phyloP scores from a whole-genome alignment of 2,888 invertebrate genomes.

The Embidobia sp. region DNA sequence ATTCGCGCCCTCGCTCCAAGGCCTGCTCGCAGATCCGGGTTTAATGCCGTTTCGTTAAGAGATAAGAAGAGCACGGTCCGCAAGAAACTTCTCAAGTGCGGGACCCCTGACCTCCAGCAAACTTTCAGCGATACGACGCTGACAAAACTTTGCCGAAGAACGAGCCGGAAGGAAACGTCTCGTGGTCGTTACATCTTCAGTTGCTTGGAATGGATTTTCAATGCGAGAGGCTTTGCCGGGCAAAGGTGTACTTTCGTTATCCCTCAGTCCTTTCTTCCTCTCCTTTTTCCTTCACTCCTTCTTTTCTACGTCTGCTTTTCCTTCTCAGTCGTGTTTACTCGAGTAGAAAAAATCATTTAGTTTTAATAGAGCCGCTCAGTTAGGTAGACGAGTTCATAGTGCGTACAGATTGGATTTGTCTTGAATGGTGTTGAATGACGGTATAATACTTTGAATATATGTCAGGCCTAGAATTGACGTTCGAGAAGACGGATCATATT shows the following conservation, averaged over 20 bases:
- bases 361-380: too few relatives aligned
- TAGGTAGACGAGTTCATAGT: too few relatives aligned
- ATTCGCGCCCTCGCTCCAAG: slow-evolving; percentile 60
- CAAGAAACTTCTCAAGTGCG: slow-evolving; percentile 64
- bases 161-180: slow-evolving; percentile 63
- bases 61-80: slow-evolving; percentile 65
- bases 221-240: slow-evolving; percentile 52
- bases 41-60: slow-evolving; percentile 65
- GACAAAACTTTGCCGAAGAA: slow-evolving; percentile 55
- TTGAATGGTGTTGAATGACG: too few relatives aligned
- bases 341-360: too few relatives aligned
- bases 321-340: background rate
- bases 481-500: too few relatives aligned
- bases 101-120: slow-evolving; percentile 62
- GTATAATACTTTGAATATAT: too few relatives aligned
- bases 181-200: slow-evolving; percentile 62
- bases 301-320: background rate
- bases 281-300: background rate
- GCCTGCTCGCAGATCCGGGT: slow-evolving; percentile 57
- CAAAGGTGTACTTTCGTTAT: slow-evolving; percentile 47
- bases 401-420: too few relatives aligned
- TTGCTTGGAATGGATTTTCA: slow-evolving; percentile 61
- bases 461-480: too few relatives aligned
- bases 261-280: slow-evolving; percentile 3
- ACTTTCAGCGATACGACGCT: slow-evolving; percentile 58